Evolutionary conservation across 2,113 vertebrate species (phyloP), one percentile per base, ranked within the genome.

Genomic region (Abramis brama): DNA sequence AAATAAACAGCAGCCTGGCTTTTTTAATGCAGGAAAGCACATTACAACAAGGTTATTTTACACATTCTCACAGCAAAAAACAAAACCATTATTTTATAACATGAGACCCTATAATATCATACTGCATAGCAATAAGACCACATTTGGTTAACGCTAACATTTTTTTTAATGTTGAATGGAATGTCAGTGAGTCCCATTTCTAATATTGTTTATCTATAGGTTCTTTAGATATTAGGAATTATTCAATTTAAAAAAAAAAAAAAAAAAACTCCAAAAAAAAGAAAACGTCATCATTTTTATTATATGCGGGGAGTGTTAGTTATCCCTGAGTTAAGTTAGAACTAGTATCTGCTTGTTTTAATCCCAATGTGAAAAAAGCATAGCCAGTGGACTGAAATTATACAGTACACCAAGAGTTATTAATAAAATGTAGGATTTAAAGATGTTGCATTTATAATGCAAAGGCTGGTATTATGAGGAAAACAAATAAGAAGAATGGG

Each of bases 21-120:
- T 70, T 70, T 82, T 82, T 82, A 82, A 70, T 82, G 64, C 64
- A 82, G 62, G 60, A 55, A 15, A 70, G 62, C 64, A 93, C 92
- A 90, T 86, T 93, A 94, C 92, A 94, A 94, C 94, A 94, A 92
- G 92, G 91, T 93, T 81, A 93, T 92, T 90, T 96, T 80, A 52
- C 80, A 82, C 79, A 82, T 52, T 52, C 81, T 96, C 95, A 95
- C 92, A 94, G 94, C 95, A 95, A 95, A 92, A 90, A 93, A 92
- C 91, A 93, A 94, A 71, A 21, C n/a, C 1, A 5, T 39, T 1
- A 11, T 47, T 76, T 27, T 27, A 23, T 73, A 50, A 50, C 23
- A 50, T 17, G 23, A 17, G n/a, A 27, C 50, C 13, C n/a, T 27
- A 5, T 52, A 52, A 17, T 17, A 55, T 12, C 33, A 9, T n/a